Percentiles rank a stretch among this genome's conserved stretches.
These are phyloP conservation scores for Aphyosemion australe DNA, from an alignment of 2,113 vertebrate species.

Conservation along the genomic window DNA sequence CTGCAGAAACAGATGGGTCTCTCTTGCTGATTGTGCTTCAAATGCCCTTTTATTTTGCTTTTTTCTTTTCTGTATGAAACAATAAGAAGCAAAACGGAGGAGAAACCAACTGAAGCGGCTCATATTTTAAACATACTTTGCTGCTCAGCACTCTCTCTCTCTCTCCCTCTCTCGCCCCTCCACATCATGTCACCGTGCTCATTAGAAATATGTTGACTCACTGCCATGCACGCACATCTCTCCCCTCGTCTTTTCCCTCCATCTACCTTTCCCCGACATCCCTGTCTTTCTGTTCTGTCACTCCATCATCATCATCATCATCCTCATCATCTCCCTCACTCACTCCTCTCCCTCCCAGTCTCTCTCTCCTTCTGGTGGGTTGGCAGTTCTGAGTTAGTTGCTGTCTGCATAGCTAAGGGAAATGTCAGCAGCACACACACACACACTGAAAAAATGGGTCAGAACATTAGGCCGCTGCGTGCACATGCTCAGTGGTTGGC, in stretches of 20 bases:
- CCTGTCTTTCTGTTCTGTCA: conserved; percentile 46
- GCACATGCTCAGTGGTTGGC: conserved; percentile 71
- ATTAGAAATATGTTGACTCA: conserved; percentile 77
- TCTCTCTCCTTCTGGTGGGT: conserved; percentile 67
- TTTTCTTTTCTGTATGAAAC: conserved; percentile 41
- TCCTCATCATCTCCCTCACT: conserved; percentile 27
- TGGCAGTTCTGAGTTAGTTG: conserved; percentile 74
- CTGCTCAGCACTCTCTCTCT: conserved; percentile 24
- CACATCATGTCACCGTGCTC: conserved; percentile 56
- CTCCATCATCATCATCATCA: conserved; percentile 52
- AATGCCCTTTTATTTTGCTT: conserved; percentile 10
- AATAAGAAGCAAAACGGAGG: conserved; percentile 33
- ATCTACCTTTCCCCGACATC: conserved; percentile 20
- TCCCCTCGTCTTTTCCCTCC: conserved; percentile 6
- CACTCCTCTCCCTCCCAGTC: conserved; percentile 8
- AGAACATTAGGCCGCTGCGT: conserved; percentile 64
- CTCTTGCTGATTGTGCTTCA: conserved; percentile 37
- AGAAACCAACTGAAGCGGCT: conserved; percentile 36
- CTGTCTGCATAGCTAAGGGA: conserved; percentile 77
- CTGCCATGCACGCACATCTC: conserved; percentile 37
- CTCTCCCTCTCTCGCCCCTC: conserved; percentile 26
- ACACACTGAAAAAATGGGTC: conserved; percentile 65
- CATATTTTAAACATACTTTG: conserved; percentile 44
- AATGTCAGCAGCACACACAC: conserved; percentile 70
- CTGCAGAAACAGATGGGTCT: conserved; percentile 1